Evolutionary conservation across 2,888 invertebrate species (phyloP), one percentile per base, ranked within the genome.

Genomic region (Noctua pronuba): DNA sequence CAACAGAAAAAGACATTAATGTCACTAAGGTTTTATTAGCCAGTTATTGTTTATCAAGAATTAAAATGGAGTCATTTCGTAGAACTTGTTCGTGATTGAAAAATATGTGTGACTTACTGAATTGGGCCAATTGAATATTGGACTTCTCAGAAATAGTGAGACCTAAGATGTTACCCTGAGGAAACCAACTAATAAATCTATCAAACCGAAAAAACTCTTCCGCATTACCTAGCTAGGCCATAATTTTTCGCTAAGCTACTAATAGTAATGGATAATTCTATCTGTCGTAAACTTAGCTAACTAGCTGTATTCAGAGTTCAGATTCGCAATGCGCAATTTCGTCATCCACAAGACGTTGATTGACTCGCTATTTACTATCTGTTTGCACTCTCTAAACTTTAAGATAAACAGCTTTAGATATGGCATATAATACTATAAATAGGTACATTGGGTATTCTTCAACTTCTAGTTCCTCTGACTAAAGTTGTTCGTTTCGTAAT

Each of bases 1-100:
- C 74, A 66, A 76, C 77, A 78, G 88, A 86, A 86, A 86, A 84
- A 86, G 62, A 79, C 68, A 84, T 86, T 82, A 84, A 75, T 84
- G 77, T 73, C 72, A 74, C 75, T 76, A 73, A 62, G 58, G 69
- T 77, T 87, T 85, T 80, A 81, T 83, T 75, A 72, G 60, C 55
- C 64, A 11, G 67, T 64, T 75, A 66, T 80, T 73, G 71, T 74
- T 41, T 68, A 35, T n/a, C 18, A 65, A 70, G 35, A 73, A 77
- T 74, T 74, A 70, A 80, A 74, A 74, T 62, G 67, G 31, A 73
- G 18, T 52, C 1, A 41, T 64, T 79, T 82, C 60, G 31, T 58
- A 72, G 79, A 82, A 79, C 55, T 38, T 62, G 41, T 62, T 82
- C 64, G 41, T 64, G 55, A 67, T 82, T 67, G 46, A 41, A 77